Evolutionary conservation across 2,797 vertebrate genomes (phyloP).

Genomic region (Chromis chromis): DNA sequence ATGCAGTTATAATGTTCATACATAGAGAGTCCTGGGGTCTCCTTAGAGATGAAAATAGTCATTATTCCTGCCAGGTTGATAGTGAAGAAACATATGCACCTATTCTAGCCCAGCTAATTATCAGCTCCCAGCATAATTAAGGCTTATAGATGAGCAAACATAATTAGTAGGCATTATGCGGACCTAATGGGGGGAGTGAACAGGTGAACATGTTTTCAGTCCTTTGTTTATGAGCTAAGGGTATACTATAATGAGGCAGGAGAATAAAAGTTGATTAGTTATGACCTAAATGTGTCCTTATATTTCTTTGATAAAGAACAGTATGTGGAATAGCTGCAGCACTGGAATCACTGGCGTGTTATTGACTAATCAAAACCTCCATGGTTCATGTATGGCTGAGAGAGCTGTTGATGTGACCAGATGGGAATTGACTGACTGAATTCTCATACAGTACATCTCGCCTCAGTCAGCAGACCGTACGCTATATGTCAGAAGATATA

Average conservation of each 20-base stretch:
- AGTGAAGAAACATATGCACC: conserved; percentile 73
- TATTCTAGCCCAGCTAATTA: conserved; percentile 82
- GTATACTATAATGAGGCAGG: conserved; percentile 81
- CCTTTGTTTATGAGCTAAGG: conserved; percentile 81
- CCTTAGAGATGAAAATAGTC: conserved; percentile 66
- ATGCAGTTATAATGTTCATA: conserved; percentile 42
- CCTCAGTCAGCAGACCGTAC: conserved; percentile 11
- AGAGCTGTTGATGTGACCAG: conserved; percentile 21
- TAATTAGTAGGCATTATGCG: conserved; percentile 84
- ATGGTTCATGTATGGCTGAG: conserved; percentile 24
- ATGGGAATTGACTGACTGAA: conserved; percentile 24
- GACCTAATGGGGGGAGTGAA: conserved; percentile 81
- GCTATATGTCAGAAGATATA: conserved; percentile 34
- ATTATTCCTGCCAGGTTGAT: conserved; percentile 70
- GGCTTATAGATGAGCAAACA: conserved; percentile 85
- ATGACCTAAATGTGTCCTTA: conserved; percentile 83
- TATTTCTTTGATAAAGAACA: conserved; percentile 52
- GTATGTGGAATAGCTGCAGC: background rate
- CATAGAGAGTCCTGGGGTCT: conserved; percentile 37
- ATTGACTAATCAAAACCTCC: conserved; percentile 42
- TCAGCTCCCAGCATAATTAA: conserved; percentile 83
- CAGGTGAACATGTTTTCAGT: conserved; percentile 82
- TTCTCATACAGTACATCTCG: background rate
- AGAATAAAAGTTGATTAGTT: conserved; percentile 85
- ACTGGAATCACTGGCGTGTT: conserved; percentile 11